These are phyloP conservation scores for Melanotaenia boesemani DNA, from an alignment of 2,797 vertebrate species.

Conservation along the genomic window DNA sequence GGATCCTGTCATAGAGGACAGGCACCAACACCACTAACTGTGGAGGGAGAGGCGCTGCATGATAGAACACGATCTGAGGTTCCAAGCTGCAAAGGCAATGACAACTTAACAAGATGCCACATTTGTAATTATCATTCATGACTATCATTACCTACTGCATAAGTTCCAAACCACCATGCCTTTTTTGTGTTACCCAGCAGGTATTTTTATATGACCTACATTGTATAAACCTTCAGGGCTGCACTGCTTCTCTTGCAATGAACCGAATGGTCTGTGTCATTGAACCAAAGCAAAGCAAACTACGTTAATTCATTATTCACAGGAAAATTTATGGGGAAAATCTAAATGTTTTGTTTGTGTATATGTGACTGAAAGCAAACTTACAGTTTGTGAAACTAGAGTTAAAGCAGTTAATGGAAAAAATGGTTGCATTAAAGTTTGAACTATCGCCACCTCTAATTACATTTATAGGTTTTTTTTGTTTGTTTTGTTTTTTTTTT, in stretches of 20 bases:
- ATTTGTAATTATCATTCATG: conserved; percentile 84
- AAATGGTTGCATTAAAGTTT: no score
- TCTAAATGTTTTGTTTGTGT: neutral
- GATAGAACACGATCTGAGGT: conserved; percentile 72
- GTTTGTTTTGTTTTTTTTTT: no score
- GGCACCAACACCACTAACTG: conserved; percentile 48
- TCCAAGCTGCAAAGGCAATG: conserved; percentile 67
- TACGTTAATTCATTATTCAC: neutral
- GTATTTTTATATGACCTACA: conserved; percentile 72
- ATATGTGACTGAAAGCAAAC: neutral
- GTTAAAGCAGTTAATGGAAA: no score
- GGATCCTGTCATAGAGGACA: conserved; percentile 64
- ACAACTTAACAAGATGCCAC: conserved; percentile 81
- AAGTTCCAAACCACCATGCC: conserved; percentile 59
- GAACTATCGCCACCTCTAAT: no score
- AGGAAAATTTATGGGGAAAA: neutral
- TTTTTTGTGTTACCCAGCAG: conserved; percentile 57
- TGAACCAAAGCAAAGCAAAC: neutral
- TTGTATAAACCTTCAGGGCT: conserved; percentile 53
- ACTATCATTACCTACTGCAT: conserved; percentile 79
- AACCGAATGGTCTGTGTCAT: conserved; percentile 57
- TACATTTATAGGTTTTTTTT: no score
- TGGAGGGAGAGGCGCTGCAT: conserved; percentile 52
- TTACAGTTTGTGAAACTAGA: neutral
- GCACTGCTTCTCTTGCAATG: conserved; percentile 34